These are phyloP conservation scores for Brachyptera risi DNA, from an alignment of 2,888 invertebrate species.

Conservation along the genomic window DNA sequence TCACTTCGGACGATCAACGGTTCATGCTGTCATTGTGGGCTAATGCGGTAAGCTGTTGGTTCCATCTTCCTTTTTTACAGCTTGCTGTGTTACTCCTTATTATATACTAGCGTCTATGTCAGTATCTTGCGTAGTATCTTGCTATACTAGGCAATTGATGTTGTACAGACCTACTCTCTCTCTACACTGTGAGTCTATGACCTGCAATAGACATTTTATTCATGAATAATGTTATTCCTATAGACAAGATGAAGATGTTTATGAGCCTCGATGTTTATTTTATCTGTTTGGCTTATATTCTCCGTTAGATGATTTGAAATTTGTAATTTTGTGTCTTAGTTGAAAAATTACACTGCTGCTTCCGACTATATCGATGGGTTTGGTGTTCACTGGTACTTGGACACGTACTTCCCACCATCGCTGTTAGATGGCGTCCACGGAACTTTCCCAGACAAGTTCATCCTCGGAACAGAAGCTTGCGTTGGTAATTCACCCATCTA, in stretches of 20 bases:
- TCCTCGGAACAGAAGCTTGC: conserved; percentile 79
- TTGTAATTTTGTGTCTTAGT: not conserved
- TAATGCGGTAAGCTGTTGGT: conserved; percentile 49
- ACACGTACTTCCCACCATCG: conserved; percentile 53
- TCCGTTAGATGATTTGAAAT: not conserved
- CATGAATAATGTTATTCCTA: not conserved
- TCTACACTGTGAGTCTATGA: too few species aligned
- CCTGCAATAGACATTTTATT: too few species aligned
- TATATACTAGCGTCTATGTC: too few species aligned
- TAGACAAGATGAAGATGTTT: too few species aligned
- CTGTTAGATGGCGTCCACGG: conserved; percentile 56
- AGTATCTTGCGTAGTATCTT: too few species aligned
- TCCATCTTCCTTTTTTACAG: not conserved
- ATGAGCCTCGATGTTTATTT: not conserved
- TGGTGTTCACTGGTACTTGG: conserved; percentile 80
- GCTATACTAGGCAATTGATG: too few species aligned
- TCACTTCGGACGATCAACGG: conserved; percentile 74
- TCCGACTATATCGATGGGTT: conserved; percentile 66
- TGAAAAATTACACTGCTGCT: conserved; percentile 43
- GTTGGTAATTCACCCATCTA: conserved; percentile 50
- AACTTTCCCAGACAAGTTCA: conserved; percentile 61
- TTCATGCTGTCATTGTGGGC: conserved; percentile 61
- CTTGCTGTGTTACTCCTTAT: not conserved
- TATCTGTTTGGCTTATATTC: not conserved
- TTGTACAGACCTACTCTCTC: too few species aligned